Percentiles rank a stretch among this genome's conserved stretches.
These are phyloP conservation scores for Drosophila insularis DNA, from an alignment of 1,140 invertebrate genomes.

Conservation along the genomic window DNA sequence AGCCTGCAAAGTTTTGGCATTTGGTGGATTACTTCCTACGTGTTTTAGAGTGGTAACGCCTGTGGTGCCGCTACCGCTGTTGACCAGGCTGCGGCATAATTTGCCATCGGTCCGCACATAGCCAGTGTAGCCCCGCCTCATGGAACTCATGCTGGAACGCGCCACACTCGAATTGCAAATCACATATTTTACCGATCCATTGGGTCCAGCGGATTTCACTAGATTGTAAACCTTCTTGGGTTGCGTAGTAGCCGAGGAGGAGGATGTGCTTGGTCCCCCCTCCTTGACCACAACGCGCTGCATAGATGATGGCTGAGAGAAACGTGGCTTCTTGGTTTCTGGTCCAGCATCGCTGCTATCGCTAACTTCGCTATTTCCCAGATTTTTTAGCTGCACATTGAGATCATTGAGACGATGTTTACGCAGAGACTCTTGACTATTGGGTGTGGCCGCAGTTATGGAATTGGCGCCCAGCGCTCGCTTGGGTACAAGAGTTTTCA, in stretches of 20 bases:
- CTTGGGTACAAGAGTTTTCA: slow-evolving; percentile 64
- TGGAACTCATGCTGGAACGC: slow-evolving; percentile 45
- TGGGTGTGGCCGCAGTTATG: slow-evolving; percentile 8
- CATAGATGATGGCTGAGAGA: slow-evolving; percentile 19
- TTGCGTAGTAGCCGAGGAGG: background rate
- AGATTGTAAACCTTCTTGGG: slow-evolving; percentile 59
- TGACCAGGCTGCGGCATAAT: slow-evolving; percentile 20
- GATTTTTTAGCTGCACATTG: slow-evolving; percentile 61
- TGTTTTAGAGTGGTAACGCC: slow-evolving; percentile 35
- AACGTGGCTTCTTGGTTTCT: slow-evolving; percentile 68
- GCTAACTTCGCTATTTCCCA: slow-evolving; percentile 40
- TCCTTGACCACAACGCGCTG: slow-evolving; percentile 31
- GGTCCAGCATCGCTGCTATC: slow-evolving; percentile 50
- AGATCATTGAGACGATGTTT: slow-evolving; percentile 69
- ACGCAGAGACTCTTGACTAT: slow-evolving; percentile 34
- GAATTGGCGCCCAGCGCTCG: slow-evolving; percentile 34
- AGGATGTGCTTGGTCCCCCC: slow-evolving; percentile 11
- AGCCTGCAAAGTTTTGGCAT: slow-evolving; percentile 43
- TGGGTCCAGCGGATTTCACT: slow-evolving; percentile 47
- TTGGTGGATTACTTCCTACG: slow-evolving; percentile 27
- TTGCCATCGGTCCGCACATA: slow-evolving; percentile 46
- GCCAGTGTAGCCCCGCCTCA: slow-evolving; percentile 59
- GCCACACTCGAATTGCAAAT: slow-evolving; percentile 54
- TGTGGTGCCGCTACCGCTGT: slow-evolving; percentile 30
- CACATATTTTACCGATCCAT: slow-evolving; percentile 56